Base-by-base conservation (phyloP, 2,888 invertebrate species). In the Lithophane ornitopus region DNA sequence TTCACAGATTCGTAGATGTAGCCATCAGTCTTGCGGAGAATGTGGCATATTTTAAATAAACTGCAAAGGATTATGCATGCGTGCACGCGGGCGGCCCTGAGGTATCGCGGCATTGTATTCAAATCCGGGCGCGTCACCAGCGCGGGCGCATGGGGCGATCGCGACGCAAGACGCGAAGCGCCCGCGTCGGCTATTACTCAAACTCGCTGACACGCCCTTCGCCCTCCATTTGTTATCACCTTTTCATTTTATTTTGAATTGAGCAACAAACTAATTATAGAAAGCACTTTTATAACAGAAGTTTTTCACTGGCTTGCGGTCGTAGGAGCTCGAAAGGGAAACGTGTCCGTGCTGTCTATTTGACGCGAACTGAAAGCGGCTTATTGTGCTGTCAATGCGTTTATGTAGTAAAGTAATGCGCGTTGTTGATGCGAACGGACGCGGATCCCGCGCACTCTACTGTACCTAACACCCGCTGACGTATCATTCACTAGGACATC, bases 61-160 rank as follows among this genome's bases (percentile, higher is more conserved):
- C 88, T 89, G 89, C 87, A 84, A 87, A 86, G 91, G 91, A 95
- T 96, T 95, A 96, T 95, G 94, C 93, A 95, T 94, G 94, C 94
- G 92, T 89, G 93, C 91, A 91, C 92, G 92, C 93, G 90, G 93
- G 94, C 94, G 94, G 94, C 93, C 93, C 92, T 95, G 95, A 95
- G 94, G 91, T 94, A 95, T 95, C 93, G 95, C 92, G 82, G 94
- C 91, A 96, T 96, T 96, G 96, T 96, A 96, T 96, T 96, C 94
- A 95, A 96, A 96, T 96, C 89, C 89, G 84, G 86, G 89, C 91
- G 92, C 94, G 93, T 94, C 95, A 93, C 89, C 87, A 86, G 84
- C 83, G 82, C 84, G 52, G 73, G 84, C 86, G 76, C 86, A 77
- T 58, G 78, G 83, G 81, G 79, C 78, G 84, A 73, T 68, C 85